phyloP scores from a whole-genome alignment of 2,113 vertebrate genomes.

The Petroica traversi region DNA sequence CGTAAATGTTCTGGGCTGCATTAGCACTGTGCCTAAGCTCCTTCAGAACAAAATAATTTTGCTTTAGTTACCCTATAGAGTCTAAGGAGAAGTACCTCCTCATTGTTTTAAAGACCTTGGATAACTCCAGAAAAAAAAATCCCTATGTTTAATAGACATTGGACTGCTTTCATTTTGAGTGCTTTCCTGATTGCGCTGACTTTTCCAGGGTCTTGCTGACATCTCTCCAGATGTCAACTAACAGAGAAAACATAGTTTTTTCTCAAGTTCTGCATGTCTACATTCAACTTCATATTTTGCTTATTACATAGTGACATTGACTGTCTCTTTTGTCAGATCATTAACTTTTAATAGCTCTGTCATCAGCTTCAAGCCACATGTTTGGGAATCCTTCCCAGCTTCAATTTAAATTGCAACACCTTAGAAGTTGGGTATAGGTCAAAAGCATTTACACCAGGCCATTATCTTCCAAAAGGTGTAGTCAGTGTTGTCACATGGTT shows the following conservation, averaged over 20 bases:
- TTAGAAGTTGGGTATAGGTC: neutral
- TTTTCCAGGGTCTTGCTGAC: conserved; percentile 4
- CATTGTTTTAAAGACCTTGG: neutral
- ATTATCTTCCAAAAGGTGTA: neutral
- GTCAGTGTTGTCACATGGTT: neutral
- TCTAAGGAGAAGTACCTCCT: neutral
- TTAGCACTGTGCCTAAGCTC: neutral
- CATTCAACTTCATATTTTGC: neutral
- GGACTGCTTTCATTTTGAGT: neutral
- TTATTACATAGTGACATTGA: neutral
- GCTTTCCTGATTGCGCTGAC: neutral
- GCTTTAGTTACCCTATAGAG: neutral
- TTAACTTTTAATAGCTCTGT: conserved; percentile 26
- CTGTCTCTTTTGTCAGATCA: neutral
- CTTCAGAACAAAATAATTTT: neutral
- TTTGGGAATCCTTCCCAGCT: neutral
- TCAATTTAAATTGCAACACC: neutral
- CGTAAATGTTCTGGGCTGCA: neutral
- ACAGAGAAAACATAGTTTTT: neutral
- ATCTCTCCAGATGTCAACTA: neutral
- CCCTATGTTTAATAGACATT: neutral
- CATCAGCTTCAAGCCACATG: neutral
- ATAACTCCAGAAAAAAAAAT: neutral
- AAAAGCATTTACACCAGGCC: neutral
- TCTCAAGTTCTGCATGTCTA: neutral